Conservation (phyloP, 35 echinoderm and acorn worm species). For the Eucidaris tribuloides region DNA sequence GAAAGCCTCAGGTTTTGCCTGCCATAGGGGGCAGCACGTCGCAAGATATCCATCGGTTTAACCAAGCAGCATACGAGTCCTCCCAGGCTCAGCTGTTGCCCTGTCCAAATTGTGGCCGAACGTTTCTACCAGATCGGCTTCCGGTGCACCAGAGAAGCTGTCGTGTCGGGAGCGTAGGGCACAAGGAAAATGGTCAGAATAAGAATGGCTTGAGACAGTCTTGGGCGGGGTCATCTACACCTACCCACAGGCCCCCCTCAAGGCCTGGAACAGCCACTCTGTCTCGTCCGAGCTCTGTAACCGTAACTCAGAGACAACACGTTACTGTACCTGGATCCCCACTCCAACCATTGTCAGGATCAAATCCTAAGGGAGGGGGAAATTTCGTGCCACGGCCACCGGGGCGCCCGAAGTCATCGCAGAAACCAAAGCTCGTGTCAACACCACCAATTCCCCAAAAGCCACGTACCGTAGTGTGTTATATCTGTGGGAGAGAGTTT, state of each 20-base stretch:
- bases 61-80: constrained; percentile 47
- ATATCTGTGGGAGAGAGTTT: constrained; percentile 96
- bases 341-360: not conserved
- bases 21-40: not conserved
- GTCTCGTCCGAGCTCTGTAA: constrained; percentile 72
- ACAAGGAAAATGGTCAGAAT: not conserved
- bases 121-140: constrained; percentile 88
- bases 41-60: constrained; percentile 48
- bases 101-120: constrained; percentile 86
- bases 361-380: not conserved
- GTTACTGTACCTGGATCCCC: constrained; percentile 50
- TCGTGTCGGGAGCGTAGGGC: not conserved
- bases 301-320: constrained; percentile 34
- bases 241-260: not conserved
- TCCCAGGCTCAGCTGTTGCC: constrained; percentile 62
- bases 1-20: constrained; percentile 49
- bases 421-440: not conserved
- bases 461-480: constrained; percentile 76
- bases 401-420: constrained; percentile 10
- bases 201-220: not conserved
- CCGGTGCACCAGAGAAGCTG: constrained; percentile 72
- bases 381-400: constrained; percentile 1
- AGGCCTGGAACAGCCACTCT: constrained; percentile 78
- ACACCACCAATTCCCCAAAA: not conserved
- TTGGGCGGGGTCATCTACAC: constrained; percentile 32